Evolutionary conservation across 1,140 invertebrate genomes (phyloP).

Genomic region (Listronotus bonariensis): DNA sequence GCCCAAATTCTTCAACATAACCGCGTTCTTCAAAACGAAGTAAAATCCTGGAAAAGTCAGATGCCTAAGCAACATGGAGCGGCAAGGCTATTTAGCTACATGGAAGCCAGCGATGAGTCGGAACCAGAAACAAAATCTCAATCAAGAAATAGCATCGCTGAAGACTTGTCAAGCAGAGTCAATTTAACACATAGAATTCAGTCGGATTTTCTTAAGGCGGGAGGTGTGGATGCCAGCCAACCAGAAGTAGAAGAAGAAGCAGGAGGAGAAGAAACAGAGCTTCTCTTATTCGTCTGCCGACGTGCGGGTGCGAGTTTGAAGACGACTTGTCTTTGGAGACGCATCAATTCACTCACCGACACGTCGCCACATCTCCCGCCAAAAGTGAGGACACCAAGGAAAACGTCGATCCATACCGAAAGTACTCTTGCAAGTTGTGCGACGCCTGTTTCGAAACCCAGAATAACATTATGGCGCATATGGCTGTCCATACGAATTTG

Average conservation of each 20-base stretch:
- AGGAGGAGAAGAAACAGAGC: slow-evolving; percentile 57
- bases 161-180: slow-evolving; percentile 72
- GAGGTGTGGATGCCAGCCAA: slow-evolving; percentile 54
- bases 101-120: slow-evolving; percentile 64
- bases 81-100: slow-evolving; percentile 63
- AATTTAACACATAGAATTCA: slow-evolving; percentile 75
- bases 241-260: slow-evolving; percentile 59
- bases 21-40: slow-evolving; percentile 47
- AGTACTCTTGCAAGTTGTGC: slow-evolving; percentile 57
- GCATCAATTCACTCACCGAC: slow-evolving; percentile 57
- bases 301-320: slow-evolving; percentile 61
- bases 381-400: slow-evolving; percentile 53
- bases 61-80: slow-evolving; percentile 60
- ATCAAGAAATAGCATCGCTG: slow-evolving; percentile 61
- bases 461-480: slow-evolving; percentile 59
- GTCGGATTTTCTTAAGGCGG: slow-evolving; percentile 60
- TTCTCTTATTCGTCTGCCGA: slow-evolving; percentile 58
- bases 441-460: slow-evolving; percentile 55
- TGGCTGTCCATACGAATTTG: slow-evolving; percentile 55
- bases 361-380: slow-evolving; percentile 56
- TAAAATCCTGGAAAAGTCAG: slow-evolving; percentile 52
- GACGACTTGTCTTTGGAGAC: slow-evolving; percentile 59
- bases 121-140: slow-evolving; percentile 54
- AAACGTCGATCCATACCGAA: slow-evolving; percentile 50
- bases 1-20: slow-evolving; percentile 48